Conservation (phyloP, 2,888 invertebrate species). For the Agonum fuliginosum region DNA sequence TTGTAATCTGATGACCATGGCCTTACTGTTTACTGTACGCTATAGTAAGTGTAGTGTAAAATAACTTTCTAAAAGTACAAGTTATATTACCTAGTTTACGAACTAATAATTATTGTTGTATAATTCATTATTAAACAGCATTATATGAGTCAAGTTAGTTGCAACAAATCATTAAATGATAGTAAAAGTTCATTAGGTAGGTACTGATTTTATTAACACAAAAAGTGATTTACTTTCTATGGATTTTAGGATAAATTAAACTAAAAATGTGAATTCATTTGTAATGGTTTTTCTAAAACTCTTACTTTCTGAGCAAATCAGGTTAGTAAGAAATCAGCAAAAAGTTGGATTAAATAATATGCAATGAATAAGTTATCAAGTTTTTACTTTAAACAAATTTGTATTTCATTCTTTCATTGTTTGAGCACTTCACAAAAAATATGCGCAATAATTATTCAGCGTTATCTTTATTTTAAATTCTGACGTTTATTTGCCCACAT, state of each 20-base stretch:
- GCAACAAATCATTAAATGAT: no score
- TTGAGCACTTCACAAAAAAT: neutral
- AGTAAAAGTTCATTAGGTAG: no score
- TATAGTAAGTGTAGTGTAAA: neutral
- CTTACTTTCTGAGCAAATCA: neutral
- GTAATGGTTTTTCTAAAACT: neutral
- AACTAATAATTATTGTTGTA: neutral
- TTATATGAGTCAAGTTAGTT: neutral
- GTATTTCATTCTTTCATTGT: neutral
- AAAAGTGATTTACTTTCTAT: neutral
- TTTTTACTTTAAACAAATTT: no score
- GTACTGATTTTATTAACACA: neutral
- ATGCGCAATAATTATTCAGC: slow-evolving; percentile 22
- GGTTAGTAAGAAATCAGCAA: neutral
- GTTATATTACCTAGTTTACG: neutral
- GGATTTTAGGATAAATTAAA: neutral
- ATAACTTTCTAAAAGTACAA: neutral
- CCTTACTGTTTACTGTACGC: neutral
- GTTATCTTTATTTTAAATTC: slow-evolving; percentile 33
- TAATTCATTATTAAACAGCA: neutral
- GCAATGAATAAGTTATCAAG: no score
- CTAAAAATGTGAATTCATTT: slow-evolving; percentile 2
- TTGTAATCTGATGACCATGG: neutral
- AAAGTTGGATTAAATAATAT: neutral
- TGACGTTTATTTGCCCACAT: slow-evolving; percentile 15